Conservation (phyloP, 2,888 invertebrate genomes). For the Tipula lateralis region DNA sequence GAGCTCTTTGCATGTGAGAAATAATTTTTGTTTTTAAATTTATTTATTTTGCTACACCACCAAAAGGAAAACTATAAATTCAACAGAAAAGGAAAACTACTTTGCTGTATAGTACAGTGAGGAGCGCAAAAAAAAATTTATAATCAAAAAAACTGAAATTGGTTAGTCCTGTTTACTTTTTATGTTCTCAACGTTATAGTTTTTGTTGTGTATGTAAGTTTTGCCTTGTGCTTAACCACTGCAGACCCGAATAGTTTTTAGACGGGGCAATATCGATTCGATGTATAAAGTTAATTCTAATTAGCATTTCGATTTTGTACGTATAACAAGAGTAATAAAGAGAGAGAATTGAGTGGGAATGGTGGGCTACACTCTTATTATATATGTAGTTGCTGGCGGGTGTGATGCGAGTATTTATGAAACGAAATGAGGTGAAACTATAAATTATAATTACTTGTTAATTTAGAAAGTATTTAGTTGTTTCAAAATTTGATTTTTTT, state of each 20-base stretch:
- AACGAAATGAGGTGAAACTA: not conserved
- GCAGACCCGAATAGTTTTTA: not conserved
- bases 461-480: not conserved
- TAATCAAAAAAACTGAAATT: not conserved
- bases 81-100: not conserved
- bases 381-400: not conserved
- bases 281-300: not conserved
- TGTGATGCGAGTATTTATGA: not conserved
- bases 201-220: not conserved
- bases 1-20: slow-evolving; percentile 24
- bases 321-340: not conserved
- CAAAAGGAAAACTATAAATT: slow-evolving; percentile 5
- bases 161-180: slow-evolving; percentile 19
- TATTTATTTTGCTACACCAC: slow-evolving; percentile 19
- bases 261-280: not conserved
- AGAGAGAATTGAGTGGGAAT: not conserved
- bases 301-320: not conserved
- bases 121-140: not conserved
- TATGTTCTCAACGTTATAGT: not conserved
- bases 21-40: not conserved
- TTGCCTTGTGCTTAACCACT: slow-evolving; percentile 9
- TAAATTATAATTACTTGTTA: not conserved
- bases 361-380: not conserved
- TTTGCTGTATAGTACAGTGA: not conserved
- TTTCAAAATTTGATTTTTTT: not conserved